A percentile compares a stretch with the other conserved stretches of the same genome.
Evolutionary conservation across 2,113 vertebrate genomes (phyloP).

Genomic region (Columbina picui): DNA sequence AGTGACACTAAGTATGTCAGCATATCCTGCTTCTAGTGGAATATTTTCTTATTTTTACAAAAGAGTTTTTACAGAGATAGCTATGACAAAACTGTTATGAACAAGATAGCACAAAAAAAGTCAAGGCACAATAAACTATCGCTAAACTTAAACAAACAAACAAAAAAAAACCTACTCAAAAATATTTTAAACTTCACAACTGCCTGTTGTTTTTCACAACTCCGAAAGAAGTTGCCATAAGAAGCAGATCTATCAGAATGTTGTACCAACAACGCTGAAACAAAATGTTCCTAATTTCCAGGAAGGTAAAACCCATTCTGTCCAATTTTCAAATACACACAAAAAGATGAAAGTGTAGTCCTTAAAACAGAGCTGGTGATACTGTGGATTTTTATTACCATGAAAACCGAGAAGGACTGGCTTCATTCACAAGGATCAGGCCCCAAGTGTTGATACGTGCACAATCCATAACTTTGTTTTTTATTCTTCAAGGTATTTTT

Average conservation of each 20-base stretch:
- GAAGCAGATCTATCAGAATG: neutral
- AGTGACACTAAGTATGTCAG: neutral
- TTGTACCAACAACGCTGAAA: fast-evolving
- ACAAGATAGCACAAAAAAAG: neutral
- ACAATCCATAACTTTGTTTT: neutral
- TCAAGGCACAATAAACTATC: neutral
- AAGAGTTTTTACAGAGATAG: neutral
- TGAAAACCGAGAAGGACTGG: neutral
- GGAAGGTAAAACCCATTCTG: neutral
- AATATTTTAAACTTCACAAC: neutral
- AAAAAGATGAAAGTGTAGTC: neutral
- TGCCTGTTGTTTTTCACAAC: neutral
- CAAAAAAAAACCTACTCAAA: neutral
- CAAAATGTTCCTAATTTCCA: neutral
- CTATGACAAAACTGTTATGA: neutral
- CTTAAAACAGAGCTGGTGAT: neutral
- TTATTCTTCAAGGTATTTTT: neutral
- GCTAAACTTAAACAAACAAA: neutral
- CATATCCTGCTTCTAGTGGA: neutral
- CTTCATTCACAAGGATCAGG: neutral
- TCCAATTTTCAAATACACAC: neutral
- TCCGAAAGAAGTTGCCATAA: neutral
- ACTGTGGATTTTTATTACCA: neutral
- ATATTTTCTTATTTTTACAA: neutral
- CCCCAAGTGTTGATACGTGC: neutral